These are phyloP conservation scores for Lochmaea capreae DNA, from an alignment of 2,888 invertebrate species.

Conservation along the genomic window DNA sequence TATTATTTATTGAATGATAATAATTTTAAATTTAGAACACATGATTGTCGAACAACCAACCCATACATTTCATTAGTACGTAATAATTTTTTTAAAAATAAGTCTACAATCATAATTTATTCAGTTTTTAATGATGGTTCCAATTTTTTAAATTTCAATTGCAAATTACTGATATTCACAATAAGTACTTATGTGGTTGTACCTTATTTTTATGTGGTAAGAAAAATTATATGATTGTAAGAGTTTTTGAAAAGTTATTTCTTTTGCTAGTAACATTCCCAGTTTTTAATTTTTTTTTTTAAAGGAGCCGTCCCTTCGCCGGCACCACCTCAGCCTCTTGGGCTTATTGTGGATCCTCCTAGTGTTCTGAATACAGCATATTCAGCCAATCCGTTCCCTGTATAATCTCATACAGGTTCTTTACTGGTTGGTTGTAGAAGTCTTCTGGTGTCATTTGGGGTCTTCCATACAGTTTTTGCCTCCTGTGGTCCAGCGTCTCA, in stretches of 20 bases:
- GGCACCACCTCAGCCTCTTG: too few relatives aligned
- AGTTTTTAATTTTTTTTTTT: too few relatives aligned
- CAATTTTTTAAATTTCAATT: constrained; percentile 1
- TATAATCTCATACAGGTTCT: too few relatives aligned
- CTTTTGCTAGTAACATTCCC: too few relatives aligned
- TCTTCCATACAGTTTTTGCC: too few relatives aligned
- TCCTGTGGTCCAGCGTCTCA: too few relatives aligned
- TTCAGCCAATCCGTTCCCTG: too few relatives aligned
- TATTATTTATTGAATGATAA: background rate
- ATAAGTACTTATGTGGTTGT: background rate
- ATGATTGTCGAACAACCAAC: background rate
- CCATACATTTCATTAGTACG: background rate
- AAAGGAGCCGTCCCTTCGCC: too few relatives aligned
- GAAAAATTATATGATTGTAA: background rate
- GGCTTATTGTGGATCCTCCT: too few relatives aligned
- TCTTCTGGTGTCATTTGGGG: too few relatives aligned
- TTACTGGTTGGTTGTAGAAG: too few relatives aligned
- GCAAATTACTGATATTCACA: constrained; percentile 4
- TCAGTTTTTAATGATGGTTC: constrained; percentile 1
- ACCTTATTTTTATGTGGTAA: background rate
- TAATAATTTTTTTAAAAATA: background rate
- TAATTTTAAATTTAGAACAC: background rate
- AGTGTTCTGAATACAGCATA: too few relatives aligned
- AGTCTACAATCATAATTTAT: constrained; percentile 12
- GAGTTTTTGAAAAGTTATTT: background rate